These are phyloP conservation scores for Myodes glareolus DNA, from an alignment of 2,113 vertebrate genomes.

Conservation along the genomic window DNA sequence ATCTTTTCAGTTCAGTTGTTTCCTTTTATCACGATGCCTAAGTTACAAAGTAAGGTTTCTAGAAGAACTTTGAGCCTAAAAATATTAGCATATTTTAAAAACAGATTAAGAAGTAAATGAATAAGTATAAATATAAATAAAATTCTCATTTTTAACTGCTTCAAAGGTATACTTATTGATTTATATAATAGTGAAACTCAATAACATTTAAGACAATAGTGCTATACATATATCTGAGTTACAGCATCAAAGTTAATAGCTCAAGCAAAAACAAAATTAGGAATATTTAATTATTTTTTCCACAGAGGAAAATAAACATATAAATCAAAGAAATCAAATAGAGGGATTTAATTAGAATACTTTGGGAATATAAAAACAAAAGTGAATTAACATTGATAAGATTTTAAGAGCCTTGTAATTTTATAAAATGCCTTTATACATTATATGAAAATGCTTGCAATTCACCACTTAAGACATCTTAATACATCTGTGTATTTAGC, in stretches of 20 bases:
- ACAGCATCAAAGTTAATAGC: not conserved
- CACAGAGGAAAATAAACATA: conserved; percentile 3
- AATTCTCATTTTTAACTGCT: not conserved
- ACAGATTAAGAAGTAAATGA: not conserved
- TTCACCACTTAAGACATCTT: not conserved
- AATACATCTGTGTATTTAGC: not conserved
- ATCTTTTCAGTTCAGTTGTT: not conserved
- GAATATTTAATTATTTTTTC: not conserved
- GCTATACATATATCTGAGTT: conserved; percentile 6
- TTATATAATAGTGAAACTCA: conserved; percentile 6
- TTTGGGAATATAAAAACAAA: not conserved
- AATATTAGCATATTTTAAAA: not conserved
- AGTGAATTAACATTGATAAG: not conserved
- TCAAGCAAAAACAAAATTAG: not conserved
- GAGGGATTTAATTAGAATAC: not conserved
- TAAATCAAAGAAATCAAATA: not conserved
- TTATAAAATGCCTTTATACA: not conserved
- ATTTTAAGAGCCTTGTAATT: not conserved
- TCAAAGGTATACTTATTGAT: not conserved
- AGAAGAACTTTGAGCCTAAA: not conserved
- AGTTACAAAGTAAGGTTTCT: not conserved
- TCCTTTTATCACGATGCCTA: not conserved
- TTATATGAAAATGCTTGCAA: not conserved
- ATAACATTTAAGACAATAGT: not conserved
- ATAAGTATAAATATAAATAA: not conserved